These are phyloP conservation scores for Dasypus novemcinctus DNA, from an alignment of 2,113 vertebrate genomes.

Conservation along the genomic window DNA sequence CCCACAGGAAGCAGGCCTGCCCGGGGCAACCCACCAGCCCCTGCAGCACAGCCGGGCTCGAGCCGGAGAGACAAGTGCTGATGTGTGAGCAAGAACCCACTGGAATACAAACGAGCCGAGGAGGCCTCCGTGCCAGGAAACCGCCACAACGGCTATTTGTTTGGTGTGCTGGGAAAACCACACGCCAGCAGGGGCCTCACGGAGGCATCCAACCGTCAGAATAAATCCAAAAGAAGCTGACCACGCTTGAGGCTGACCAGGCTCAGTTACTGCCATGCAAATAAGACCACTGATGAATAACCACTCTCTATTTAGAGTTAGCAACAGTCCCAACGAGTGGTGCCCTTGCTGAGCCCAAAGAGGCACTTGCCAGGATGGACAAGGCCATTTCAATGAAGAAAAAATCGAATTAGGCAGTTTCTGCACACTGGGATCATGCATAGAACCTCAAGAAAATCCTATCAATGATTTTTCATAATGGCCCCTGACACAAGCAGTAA, in stretches of 20 bases:
- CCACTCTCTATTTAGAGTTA: neutral
- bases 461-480: neutral
- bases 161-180: conserved; percentile 68
- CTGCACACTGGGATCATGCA: neutral
- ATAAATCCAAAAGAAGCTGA: conserved; percentile 48
- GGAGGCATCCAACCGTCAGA: conserved; percentile 56
- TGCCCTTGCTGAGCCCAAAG: neutral
- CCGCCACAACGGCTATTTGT: conserved; percentile 75
- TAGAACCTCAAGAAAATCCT: neutral
- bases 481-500: neutral
- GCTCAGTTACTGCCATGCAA: neutral
- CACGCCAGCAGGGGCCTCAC: conserved; percentile 25
- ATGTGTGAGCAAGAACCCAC: conserved; percentile 63
- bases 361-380: fast-evolving
- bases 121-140: conserved; percentile 63
- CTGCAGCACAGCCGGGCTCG: neutral
- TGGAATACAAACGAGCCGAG: conserved; percentile 65
- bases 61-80: conserved; percentile 61
- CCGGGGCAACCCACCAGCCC: neutral
- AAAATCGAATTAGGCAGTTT: neutral
- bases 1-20: conserved; percentile 65
- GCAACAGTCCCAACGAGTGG: neutral
- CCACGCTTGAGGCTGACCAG: neutral
- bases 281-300: neutral
- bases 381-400: neutral